Evolutionary conservation across 2,113 vertebrate species (phyloP).

Genomic region (Cebus imitator): DNA sequence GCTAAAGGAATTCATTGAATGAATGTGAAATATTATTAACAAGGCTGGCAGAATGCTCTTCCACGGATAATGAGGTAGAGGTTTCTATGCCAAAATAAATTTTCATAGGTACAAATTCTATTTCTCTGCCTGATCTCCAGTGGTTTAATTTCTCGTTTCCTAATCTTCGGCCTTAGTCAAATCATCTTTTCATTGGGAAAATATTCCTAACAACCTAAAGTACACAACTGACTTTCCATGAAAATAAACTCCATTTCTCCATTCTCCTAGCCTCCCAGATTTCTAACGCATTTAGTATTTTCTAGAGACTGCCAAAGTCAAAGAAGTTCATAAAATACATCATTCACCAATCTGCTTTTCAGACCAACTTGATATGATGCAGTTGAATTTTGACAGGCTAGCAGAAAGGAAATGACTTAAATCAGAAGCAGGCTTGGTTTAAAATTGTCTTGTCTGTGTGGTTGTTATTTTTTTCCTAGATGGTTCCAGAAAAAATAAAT

Average conservation of each 20-base stretch:
- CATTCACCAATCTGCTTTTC: background rate
- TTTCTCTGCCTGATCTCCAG: background rate
- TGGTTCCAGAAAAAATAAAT: constrained; percentile 65
- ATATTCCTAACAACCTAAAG: background rate
- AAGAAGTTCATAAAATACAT: background rate
- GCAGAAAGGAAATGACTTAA: constrained; percentile 48
- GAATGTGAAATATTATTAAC: background rate
- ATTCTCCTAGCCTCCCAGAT: background rate
- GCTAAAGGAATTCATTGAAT: background rate
- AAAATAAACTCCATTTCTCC: constrained; percentile 40
- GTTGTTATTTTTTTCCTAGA: constrained; percentile 38
- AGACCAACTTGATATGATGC: background rate
- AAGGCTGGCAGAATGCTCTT: background rate
- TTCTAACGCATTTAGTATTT: constrained; percentile 44
- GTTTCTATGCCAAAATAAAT: constrained; percentile 21
- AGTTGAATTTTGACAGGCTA: constrained; percentile 31
- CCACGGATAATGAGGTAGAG: background rate
- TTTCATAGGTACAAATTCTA: background rate
- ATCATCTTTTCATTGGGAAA: constrained; percentile 42
- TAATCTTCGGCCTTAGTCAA: background rate
- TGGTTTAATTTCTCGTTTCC: background rate
- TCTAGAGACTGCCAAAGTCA: constrained; percentile 17
- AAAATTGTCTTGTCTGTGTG: constrained; percentile 45
- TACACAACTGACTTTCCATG: constrained; percentile 2
- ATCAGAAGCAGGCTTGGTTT: constrained; percentile 54